These are phyloP conservation scores for Aeoliscus strigatus DNA, from an alignment of 2,797 vertebrate species.

Conservation along the genomic window DNA sequence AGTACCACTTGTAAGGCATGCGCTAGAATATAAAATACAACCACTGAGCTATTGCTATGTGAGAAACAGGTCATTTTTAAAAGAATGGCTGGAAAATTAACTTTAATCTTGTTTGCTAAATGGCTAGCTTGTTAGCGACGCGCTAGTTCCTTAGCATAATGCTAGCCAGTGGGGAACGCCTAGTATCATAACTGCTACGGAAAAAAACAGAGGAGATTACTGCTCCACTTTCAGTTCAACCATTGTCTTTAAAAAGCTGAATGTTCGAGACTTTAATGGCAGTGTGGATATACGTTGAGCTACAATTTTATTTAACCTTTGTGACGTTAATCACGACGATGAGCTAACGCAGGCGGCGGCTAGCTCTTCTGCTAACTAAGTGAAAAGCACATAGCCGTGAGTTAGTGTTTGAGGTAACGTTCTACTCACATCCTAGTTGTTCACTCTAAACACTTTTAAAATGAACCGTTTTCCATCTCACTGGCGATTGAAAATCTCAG, in stretches of 20 bases:
- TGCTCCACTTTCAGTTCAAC: neutral
- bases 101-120: constrained; percentile 69
- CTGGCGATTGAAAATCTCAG: neutral
- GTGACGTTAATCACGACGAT: constrained; percentile 30
- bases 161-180: constrained; percentile 68
- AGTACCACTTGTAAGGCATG: neutral
- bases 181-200: constrained; percentile 46
- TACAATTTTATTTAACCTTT: neutral
- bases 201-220: neutral
- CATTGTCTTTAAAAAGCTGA: neutral
- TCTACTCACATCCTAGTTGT: too few species aligned
- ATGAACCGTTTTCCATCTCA: fast-evolving
- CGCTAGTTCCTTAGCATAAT: constrained; percentile 73
- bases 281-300: neutral
- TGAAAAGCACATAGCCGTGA: neutral
- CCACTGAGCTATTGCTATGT: fast-evolving
- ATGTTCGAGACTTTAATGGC: neutral
- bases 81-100: constrained; percentile 30
- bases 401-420: too few species aligned
- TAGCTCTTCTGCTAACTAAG: constrained; percentile 49
- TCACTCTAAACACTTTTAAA: neutral
- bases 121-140: constrained; percentile 57
- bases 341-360: constrained; percentile 40
- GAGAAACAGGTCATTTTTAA: constrained; percentile 1
- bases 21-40: neutral